Percentiles rank a stretch among this genome's conserved stretches.
Conservation (phyloP, 2,797 vertebrate genomes). For the Phrynocephalus forsythii region DNA sequence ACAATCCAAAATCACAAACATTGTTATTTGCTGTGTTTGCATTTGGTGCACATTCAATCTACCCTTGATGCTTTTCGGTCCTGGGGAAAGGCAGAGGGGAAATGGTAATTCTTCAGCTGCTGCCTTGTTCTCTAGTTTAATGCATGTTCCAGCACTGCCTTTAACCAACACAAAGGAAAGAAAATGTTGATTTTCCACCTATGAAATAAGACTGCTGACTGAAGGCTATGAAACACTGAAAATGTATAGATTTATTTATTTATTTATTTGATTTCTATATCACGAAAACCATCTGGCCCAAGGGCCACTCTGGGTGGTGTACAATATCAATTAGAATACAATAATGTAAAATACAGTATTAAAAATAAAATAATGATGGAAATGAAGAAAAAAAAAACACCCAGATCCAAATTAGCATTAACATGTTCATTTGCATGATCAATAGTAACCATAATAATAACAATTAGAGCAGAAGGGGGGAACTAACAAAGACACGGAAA, state of each 20-base stretch:
- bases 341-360: too few species aligned
- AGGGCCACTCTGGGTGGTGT: too few species aligned
- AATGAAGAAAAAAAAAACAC: too few species aligned
- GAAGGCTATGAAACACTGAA: constrained; percentile 8
- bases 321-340: too few species aligned
- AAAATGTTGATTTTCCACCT: background rate
- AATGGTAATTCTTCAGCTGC: background rate
- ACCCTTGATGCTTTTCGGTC: background rate
- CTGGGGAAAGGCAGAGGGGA: background rate
- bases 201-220: background rate
- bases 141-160: constrained; percentile 18
- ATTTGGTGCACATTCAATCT: background rate
- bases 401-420: too few species aligned
- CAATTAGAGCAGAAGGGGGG: too few species aligned
- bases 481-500: too few species aligned
- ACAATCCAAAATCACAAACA: background rate
- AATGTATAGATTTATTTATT: background rate
- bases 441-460: too few species aligned
- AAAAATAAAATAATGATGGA: too few species aligned
- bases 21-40: background rate
- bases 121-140: constrained; percentile 1
- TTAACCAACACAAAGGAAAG: constrained; percentile 11
- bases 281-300: too few species aligned
- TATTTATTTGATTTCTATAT: too few species aligned
- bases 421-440: too few species aligned